These are phyloP conservation scores for Vultur gryphus DNA, from an alignment of 2,797 vertebrate genomes.

Conservation along the genomic window DNA sequence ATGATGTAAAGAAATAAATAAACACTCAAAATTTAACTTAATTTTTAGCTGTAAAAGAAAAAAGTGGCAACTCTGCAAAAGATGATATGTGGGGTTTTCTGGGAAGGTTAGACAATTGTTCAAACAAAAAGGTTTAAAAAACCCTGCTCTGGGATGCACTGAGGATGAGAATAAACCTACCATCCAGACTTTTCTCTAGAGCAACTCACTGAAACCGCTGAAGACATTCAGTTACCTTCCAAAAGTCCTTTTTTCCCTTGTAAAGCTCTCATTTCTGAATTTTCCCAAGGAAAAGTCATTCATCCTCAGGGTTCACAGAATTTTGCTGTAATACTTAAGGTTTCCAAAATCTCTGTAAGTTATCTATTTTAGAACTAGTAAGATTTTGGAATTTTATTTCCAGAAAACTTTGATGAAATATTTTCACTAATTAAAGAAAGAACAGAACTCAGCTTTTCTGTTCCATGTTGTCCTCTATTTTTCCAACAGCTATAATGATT, in stretches of 20 bases:
- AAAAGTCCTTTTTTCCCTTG: neutral
- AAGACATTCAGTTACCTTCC: neutral
- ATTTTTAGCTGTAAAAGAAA: neutral
- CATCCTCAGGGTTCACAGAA: neutral
- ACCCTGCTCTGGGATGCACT: fast-evolving
- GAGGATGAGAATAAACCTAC: neutral
- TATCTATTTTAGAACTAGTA: neutral
- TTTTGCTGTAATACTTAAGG: neutral
- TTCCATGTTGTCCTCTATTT: neutral
- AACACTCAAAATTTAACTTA: neutral
- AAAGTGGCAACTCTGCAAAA: neutral
- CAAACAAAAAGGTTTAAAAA: neutral
- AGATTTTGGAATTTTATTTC: neutral
- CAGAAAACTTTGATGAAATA: neutral
- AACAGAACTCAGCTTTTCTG: neutral
- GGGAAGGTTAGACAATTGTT: neutral
- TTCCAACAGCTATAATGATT: neutral
- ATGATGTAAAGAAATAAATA: neutral
- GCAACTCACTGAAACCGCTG: neutral
- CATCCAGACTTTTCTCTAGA: neutral
- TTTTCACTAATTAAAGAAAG: neutral
- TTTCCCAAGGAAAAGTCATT: neutral
- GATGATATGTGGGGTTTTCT: fast-evolving
- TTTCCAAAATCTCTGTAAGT: neutral
- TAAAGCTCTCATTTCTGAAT: neutral